phyloP scores from a whole-genome alignment of 2,888 invertebrate genomes.

The Empis stercorea region DNA sequence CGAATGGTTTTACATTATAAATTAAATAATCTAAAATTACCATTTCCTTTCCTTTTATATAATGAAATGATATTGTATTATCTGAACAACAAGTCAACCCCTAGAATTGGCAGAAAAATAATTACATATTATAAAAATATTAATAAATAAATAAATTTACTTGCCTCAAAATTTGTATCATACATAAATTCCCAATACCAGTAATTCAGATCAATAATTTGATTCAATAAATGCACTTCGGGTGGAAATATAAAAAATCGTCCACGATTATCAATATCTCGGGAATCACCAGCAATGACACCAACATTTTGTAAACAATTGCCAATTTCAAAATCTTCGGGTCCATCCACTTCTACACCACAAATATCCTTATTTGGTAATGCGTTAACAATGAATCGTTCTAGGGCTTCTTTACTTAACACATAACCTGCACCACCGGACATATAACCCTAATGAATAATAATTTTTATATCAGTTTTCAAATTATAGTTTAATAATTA shows the following conservation, averaged over 20 bases:
- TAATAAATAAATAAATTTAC: conserved; percentile 13
- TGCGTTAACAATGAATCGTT: conserved; percentile 59
- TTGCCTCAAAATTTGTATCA: conserved; percentile 79
- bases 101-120: conserved; percentile 39
- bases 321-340: conserved; percentile 38
- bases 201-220: conserved; percentile 63
- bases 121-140: background rate
- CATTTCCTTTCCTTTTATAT: conserved; percentile 79
- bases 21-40: conserved; percentile 84
- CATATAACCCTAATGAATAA: conserved; percentile 64
- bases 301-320: conserved; percentile 60
- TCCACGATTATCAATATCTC: conserved; percentile 70
- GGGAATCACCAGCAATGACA: conserved; percentile 71
- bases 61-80: conserved; percentile 84
- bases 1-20: conserved; percentile 73
- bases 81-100: conserved; percentile 82
- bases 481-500: too few species aligned
- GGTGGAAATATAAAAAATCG: conserved; percentile 95
- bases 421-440: conserved; percentile 92
- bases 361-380: conserved; percentile 25
- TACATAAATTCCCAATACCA: conserved; percentile 98
- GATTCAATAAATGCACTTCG: conserved; percentile 86
- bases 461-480: too few species aligned
- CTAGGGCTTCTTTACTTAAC: conserved; percentile 69
- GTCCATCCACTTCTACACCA: conserved; percentile 32